A percentile compares a stretch with the other conserved stretches of the same genome.
Conservation (phyloP, 2,888 invertebrate species). For the Drosophila subquinaria region DNA sequence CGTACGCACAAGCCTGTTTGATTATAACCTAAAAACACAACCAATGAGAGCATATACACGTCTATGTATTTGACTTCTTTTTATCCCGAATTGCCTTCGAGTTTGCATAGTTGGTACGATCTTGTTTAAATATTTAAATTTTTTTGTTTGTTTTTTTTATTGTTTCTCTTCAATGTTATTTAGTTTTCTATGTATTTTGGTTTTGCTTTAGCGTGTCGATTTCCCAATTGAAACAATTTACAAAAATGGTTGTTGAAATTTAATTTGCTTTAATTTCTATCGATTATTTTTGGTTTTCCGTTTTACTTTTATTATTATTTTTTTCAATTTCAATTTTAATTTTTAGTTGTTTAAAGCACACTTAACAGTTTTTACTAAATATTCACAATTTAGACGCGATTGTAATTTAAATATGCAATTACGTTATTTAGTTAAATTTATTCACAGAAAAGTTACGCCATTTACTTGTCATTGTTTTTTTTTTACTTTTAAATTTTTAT, state of each 20-base stretch:
- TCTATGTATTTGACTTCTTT: conserved; percentile 75
- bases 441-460: conserved; percentile 83
- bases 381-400: conserved; percentile 52
- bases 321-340: conserved; percentile 29
- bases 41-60: conserved; percentile 85
- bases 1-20: conserved; percentile 67
- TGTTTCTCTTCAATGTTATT: conserved; percentile 40
- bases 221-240: conserved; percentile 81
- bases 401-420: conserved; percentile 53
- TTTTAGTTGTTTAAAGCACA: conserved; percentile 36
- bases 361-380: conserved; percentile 21
- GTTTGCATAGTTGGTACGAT: conserved; percentile 61
- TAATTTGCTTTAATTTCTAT: conserved; percentile 34
- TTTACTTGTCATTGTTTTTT: conserved; percentile 78
- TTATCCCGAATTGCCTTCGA: conserved; percentile 45
- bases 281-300: conserved; percentile 20
- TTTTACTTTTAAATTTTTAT: conserved; percentile 28
- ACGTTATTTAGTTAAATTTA: conserved; percentile 65
- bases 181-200: conserved; percentile 38
- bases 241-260: conserved; percentile 72
- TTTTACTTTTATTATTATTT: conserved; percentile 27
- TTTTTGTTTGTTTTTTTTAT: conserved; percentile 39
- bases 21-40: conserved; percentile 85
- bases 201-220: conserved; percentile 82
- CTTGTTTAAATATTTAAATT: conserved; percentile 49